Base-by-base conservation (phyloP, 2,113 vertebrate genomes). In the Pteropus alecto region DNA sequence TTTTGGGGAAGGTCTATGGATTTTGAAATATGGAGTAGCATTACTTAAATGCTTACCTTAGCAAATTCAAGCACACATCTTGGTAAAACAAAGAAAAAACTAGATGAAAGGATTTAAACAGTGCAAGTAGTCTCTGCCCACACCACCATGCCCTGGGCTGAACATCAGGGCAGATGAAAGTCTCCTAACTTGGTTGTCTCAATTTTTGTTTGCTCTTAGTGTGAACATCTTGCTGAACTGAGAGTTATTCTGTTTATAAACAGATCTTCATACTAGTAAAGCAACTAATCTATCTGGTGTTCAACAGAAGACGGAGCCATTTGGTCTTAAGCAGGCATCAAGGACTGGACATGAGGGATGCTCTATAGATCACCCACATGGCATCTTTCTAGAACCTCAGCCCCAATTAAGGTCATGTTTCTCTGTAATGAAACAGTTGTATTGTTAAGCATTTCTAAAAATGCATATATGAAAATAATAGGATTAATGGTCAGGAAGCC, bases 391-490 rank as follows among this genome's bases (percentile, higher is more conserved):
- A 15, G 84, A 76, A 87, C n/a, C 70, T 88, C 16, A 28, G 74
- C n/a, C 18, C 30, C 11, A 35, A 18, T n/a, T 38, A 56, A n/a
- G n/a, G 70, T 28, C 33, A 77, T 21, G 28, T 5, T 38, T 18
- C 28, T 74, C 30, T 65, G 35, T 26, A 60, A 74, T 3, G 33
- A 93, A 70, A 85, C 19, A 63, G 58, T 38, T 43, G 22, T 12
- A 35, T 12, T 28, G 7, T 26, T 16, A 71, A 58, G 61, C 61
- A 11, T 73, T 84, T 92, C 74, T 46, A 68, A 92, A 84, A 90
- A 89, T 8, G 7, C 7, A 28, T 58, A 15, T 15, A 8, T 41
- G 70, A 70, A 78, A 87, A 71, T 5, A 74, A 28, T 4, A 81
- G 56, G 68, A 83, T 18, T 24, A 58, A 70, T 38, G 35, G 56